Base-by-base conservation (phyloP, 2,888 invertebrate genomes). In the Drosophila affinis region DNA sequence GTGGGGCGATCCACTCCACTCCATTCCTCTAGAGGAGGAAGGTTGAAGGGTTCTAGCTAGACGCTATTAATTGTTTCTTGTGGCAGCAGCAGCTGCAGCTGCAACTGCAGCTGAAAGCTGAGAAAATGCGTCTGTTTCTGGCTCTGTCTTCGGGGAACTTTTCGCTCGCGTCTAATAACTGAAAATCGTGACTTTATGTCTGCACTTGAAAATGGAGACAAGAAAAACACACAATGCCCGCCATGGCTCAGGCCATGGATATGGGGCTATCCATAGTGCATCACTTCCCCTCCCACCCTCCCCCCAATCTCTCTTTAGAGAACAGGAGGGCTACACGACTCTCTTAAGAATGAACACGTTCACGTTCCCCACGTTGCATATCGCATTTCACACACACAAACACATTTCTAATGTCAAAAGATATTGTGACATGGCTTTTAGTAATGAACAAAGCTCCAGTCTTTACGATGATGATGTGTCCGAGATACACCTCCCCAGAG, bases 151-250 rank as follows among this genome's bases (percentile, higher is more conserved):
- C 24, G 39, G 18, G 63, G 70, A 81, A 81, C 77, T 73, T 87
- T 84, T 75, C 52, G 72, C 79, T 46, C 45, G 51, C 76, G 63
- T 83, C 76, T 81, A 79, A 87, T 88, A 88, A 81, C 84, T 83
- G 83, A 78, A 83, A 89, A 88, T 89, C 87, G 87, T 87, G 87
- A 87, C 89, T 86, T 77, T 86, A 88, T 88, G 87, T 71, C 77
- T 67, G 75, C 72, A 78, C 87, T 81, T 85, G 83, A 83, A 72
- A 73, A 74, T 59, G 54, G 53, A 59, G 63, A 57, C 53, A 55
- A 64, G 57, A 56, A 69, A 56, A 67, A 58, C 62, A 71, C 77
- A 71, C 77, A 86, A 72, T 78, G 51, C 53, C 58, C 57, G 27
- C 1, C 27, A 7, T 27, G 27, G 27, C 27, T 7, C 7, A 56